phyloP scores from a whole-genome alignment of 2,113 vertebrate genomes.

The Hippocampus barbouri region DNA sequence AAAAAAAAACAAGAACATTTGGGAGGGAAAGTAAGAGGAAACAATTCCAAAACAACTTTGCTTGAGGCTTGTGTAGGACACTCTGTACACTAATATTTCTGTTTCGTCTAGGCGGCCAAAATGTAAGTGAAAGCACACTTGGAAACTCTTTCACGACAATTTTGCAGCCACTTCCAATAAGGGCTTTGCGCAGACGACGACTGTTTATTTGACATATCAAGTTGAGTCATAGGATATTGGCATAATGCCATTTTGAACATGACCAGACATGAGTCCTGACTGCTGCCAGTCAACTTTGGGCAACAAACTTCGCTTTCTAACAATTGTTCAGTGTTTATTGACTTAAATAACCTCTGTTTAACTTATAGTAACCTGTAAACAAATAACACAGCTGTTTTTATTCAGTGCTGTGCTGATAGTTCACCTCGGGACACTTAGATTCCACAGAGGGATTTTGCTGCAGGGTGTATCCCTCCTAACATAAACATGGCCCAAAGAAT shows the following conservation, averaged over 20 bases:
- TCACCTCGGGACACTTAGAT: slow-evolving; percentile 4
- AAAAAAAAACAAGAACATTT: background rate
- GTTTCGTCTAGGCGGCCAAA: background rate
- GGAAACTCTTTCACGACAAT: background rate
- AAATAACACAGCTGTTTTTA: slow-evolving; percentile 1
- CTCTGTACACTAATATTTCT: slow-evolving; percentile 1
- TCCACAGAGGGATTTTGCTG: slow-evolving; percentile 16
- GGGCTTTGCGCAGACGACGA: background rate
- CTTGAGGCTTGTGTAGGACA: slow-evolving; percentile 1
- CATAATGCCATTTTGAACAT: background rate
- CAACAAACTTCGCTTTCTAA: background rate
- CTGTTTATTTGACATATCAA: background rate
- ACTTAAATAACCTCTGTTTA: background rate
- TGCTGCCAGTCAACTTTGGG: background rate
- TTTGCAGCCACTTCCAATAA: background rate
- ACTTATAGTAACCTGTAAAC: background rate
- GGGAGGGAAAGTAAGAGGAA: background rate
- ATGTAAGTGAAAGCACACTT: slow-evolving; percentile 3
- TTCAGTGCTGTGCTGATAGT: background rate
- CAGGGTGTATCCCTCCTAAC: slow-evolving; percentile 13
- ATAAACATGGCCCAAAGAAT: slow-evolving; percentile 27
- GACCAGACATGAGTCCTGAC: background rate
- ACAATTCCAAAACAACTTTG: slow-evolving; percentile 5
- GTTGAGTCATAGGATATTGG: background rate
- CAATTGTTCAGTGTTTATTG: background rate